phyloP scores from a whole-genome alignment of 2,113 vertebrate genomes.

The Calidris pygmaea region DNA sequence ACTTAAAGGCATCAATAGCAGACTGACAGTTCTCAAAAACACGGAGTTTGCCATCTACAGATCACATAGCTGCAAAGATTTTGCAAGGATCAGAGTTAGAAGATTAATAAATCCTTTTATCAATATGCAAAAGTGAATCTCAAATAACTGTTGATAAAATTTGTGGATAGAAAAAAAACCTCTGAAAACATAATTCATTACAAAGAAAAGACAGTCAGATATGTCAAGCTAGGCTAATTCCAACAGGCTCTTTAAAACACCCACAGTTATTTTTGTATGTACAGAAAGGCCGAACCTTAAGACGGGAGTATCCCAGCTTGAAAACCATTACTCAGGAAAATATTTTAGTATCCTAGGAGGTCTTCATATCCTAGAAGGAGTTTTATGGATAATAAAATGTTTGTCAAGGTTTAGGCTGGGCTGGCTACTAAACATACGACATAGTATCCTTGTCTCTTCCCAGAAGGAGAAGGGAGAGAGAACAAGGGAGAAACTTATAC shows the following conservation, averaged over 20 bases:
- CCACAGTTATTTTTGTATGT: not conserved
- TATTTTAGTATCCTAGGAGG: not conserved
- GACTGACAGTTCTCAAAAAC: not conserved
- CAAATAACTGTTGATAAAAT: not conserved
- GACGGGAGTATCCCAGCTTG: not conserved
- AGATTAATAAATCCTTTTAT: not conserved
- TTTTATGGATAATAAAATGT: not conserved
- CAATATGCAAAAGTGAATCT: not conserved
- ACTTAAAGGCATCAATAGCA: not conserved
- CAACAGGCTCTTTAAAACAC: not conserved
- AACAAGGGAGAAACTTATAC: not conserved
- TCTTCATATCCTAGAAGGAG: not conserved
- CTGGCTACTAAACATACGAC: not conserved
- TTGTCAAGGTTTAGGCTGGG: not conserved
- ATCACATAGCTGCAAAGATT: not conserved
- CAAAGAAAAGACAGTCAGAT: not conserved
- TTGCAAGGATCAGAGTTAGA: not conserved
- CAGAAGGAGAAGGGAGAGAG: not conserved
- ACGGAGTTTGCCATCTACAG: not conserved
- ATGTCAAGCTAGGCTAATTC: not conserved
- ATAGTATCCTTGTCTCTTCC: not conserved
- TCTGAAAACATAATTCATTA: not conserved
- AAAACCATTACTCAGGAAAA: not conserved
- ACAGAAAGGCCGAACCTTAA: not conserved
- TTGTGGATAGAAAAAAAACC: not conserved